A percentile compares a stretch with the other conserved stretches of the same genome.
phyloP scores from a whole-genome alignment of 2,797 vertebrate species.

The Amphiprion clarkii region DNA sequence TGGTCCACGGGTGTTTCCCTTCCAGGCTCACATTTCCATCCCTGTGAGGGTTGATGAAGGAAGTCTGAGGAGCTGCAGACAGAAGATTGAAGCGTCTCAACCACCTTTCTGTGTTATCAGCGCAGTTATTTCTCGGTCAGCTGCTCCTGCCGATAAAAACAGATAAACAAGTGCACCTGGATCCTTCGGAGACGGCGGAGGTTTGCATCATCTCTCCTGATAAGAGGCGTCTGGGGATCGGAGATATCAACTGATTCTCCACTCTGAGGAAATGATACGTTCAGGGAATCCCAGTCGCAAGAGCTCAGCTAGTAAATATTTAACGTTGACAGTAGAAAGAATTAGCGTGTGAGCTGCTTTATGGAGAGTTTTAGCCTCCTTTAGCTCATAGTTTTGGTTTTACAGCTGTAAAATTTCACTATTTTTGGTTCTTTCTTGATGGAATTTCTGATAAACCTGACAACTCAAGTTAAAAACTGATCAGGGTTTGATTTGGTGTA shows the following conservation, averaged over 20 bases:
- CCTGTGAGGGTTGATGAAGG: conserved; percentile 18
- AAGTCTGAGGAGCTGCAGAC: conserved; percentile 20
- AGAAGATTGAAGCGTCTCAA: conserved; percentile 7
- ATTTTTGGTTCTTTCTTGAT: too few species aligned
- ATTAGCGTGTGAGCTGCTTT: too few species aligned
- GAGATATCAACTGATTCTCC: conserved; percentile 34
- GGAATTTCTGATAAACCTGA: too few species aligned
- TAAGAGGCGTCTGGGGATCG: conserved; percentile 48
- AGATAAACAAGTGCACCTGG: conserved; percentile 78
- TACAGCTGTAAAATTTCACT: too few species aligned
- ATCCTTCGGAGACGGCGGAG: conserved; percentile 57
- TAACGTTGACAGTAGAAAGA: background rate
- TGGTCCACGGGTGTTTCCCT: conserved; percentile 60
- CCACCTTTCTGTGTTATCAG: conserved; percentile 67
- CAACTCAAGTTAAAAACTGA: too few species aligned
- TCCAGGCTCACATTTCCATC: conserved; percentile 38
- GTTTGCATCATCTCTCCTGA: conserved; percentile 70
- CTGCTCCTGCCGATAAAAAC: conserved; percentile 80
- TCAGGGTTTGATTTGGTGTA: too few species aligned
- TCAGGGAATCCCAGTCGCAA: conserved; percentile 3
- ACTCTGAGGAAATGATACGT: conserved; percentile 52
- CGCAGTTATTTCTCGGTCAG: conserved; percentile 49
- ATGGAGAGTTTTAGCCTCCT: too few species aligned
- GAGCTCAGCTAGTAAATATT: background rate
- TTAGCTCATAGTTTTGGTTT: too few species aligned